Evolutionary conservation across 2,888 invertebrate genomes (phyloP).

Genomic region (Eilema caniola): DNA sequence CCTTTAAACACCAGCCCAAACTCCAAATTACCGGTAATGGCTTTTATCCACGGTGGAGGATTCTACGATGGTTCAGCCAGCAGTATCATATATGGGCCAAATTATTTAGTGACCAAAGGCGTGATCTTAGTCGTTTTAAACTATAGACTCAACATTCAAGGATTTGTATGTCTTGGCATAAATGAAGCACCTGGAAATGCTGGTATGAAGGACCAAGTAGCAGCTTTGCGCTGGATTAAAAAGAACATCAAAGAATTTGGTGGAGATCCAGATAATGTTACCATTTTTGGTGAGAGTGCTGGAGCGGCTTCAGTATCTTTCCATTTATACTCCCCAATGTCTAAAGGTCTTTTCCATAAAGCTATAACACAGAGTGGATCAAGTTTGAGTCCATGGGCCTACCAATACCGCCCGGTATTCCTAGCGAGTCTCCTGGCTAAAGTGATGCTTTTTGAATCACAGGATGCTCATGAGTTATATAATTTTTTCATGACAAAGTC

Average conservation of each 20-base stretch:
- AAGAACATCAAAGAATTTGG: constrained; percentile 71
- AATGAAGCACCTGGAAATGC: constrained; percentile 78
- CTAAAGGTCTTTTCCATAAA: constrained; percentile 75
- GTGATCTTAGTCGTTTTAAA: constrained; percentile 75
- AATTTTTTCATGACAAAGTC: constrained; percentile 66
- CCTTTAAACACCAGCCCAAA: constrained; percentile 54
- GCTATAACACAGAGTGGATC: constrained; percentile 79
- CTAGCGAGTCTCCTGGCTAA: constrained; percentile 71
- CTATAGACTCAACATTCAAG: constrained; percentile 76
- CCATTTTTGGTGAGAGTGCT: constrained; percentile 78
- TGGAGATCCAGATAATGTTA: constrained; percentile 72
- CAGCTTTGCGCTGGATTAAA: constrained; percentile 72
- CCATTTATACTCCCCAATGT: constrained; percentile 73
- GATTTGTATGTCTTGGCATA: constrained; percentile 70
- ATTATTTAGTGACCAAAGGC: constrained; percentile 68
- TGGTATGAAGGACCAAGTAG: constrained; percentile 75
- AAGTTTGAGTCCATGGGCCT: constrained; percentile 67
- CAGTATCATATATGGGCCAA: constrained; percentile 68
- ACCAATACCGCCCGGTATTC: constrained; percentile 70
- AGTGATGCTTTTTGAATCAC: constrained; percentile 63
- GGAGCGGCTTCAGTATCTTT: constrained; percentile 73
- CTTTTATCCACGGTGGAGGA: constrained; percentile 78
- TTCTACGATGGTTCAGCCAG: constrained; percentile 70
- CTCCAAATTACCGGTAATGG: constrained; percentile 72
- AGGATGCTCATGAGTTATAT: constrained; percentile 68